Conservation (phyloP, 2,888 invertebrate genomes). For the Elysia crispata region DNA sequence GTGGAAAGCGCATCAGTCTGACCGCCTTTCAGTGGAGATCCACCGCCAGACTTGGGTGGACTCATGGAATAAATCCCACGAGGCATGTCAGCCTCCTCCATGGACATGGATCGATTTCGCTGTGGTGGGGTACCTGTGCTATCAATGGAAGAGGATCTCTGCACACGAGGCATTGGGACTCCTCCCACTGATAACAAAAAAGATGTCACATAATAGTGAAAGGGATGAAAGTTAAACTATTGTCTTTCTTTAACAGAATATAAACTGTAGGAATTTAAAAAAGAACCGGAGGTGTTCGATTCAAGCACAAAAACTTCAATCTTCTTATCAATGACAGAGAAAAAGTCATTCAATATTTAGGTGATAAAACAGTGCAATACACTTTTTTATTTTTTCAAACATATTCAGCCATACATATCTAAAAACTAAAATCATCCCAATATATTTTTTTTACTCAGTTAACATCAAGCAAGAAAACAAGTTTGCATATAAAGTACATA, state of each 20-base stretch:
- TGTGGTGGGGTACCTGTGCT: constrained; percentile 55
- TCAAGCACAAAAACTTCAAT: no score
- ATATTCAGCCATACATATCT: no score
- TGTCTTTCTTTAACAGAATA: not conserved
- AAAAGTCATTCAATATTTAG: no score
- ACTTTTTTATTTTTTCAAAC: no score
- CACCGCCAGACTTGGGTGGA: constrained; percentile 65
- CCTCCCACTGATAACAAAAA: constrained; percentile 83
- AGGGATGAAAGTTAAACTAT: not conserved
- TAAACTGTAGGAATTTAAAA: no score
- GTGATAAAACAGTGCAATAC: no score
- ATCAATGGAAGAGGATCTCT: constrained; percentile 79
- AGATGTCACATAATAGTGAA: not conserved
- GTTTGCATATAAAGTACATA: no score
- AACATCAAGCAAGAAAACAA: no score
- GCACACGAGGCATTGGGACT: constrained; percentile 88
- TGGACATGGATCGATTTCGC: constrained; percentile 80
- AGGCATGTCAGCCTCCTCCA: constrained; percentile 77
- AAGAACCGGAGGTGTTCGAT: no score
- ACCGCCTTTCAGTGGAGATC: constrained; percentile 48
- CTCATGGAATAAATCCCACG: constrained; percentile 72
- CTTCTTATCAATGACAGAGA: no score
- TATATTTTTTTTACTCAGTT: no score
- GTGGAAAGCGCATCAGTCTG: constrained; percentile 52
- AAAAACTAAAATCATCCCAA: no score